Conservation (phyloP, 92 coral and sea anemone genomes). For the Epizoanthus illoricatus region DNA sequence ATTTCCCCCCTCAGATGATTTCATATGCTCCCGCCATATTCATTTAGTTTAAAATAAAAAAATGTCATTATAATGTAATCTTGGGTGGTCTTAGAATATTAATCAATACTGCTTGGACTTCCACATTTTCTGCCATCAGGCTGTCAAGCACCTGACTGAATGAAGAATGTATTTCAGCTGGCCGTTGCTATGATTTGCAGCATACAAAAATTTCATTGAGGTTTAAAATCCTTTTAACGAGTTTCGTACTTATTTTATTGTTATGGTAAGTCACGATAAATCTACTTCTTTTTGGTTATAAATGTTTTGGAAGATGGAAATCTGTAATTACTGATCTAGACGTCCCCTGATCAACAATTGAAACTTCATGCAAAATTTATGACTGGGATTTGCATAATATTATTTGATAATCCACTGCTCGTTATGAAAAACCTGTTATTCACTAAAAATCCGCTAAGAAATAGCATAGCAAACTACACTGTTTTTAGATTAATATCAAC, state of each 20-base stretch:
- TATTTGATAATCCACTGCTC: background rate
- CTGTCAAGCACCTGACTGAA: background rate
- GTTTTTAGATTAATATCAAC: background rate
- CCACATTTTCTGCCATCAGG: background rate
- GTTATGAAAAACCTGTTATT: background rate
- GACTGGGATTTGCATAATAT: background rate
- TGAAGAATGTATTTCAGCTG: background rate
- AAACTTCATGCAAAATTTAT: background rate
- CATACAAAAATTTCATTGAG: background rate
- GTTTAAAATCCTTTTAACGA: background rate
- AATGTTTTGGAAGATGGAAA: too few relatives aligned
- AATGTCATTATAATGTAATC: background rate
- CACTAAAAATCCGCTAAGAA: background rate
- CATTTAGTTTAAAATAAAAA: too few relatives aligned
- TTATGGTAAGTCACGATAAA: too few relatives aligned
- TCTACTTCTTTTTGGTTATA: too few relatives aligned
- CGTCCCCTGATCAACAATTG: too few relatives aligned
- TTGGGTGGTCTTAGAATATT: background rate
- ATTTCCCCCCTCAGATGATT: too few relatives aligned
- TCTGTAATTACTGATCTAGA: too few relatives aligned
- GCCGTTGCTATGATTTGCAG: background rate
- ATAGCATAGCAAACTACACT: background rate
- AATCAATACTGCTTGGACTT: background rate
- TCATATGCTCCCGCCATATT: too few relatives aligned
- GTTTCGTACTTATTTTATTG: background rate